phyloP scores from a whole-genome alignment of 1,140 invertebrate genomes.

The Oryctes rhinoceros region DNA sequence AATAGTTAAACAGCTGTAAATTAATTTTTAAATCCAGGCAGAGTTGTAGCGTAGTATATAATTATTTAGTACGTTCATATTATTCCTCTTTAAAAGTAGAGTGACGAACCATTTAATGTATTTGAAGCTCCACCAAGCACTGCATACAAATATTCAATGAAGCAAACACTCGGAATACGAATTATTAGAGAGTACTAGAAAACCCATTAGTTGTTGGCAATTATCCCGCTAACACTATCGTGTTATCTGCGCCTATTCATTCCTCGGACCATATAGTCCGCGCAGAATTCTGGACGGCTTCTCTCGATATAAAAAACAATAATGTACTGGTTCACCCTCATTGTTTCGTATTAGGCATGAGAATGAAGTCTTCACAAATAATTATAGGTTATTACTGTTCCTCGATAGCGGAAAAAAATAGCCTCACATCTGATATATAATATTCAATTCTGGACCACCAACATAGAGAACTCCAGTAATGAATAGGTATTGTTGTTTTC shows the following conservation, averaged over 20 bases:
- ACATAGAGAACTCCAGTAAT: constrained; percentile 44
- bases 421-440: constrained; percentile 50
- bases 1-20: no score
- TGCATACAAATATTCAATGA: no score
- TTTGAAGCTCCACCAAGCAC: no score
- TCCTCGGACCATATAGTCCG: background rate
- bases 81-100: no score
- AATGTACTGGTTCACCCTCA: constrained; percentile 27
- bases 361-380: constrained; percentile 49
- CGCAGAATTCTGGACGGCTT: constrained; percentile 25
- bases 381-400: constrained; percentile 51
- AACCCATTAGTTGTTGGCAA: no score
- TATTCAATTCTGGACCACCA: constrained; percentile 51
- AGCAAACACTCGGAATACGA: no score
- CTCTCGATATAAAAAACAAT: constrained; percentile 35
- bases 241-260: background rate
- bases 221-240: background rate
- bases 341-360: constrained; percentile 45
- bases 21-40: no score
- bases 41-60: no score
- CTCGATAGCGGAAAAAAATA: constrained; percentile 40
- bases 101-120: no score
- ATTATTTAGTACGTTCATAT: no score
- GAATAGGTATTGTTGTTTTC: constrained; percentile 43
- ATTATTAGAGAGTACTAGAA: no score